Evolutionary conservation across 2,113 vertebrate genomes (phyloP), one percentile per base, ranked within the genome.

Genomic region (Ptyas mucosa): DNA sequence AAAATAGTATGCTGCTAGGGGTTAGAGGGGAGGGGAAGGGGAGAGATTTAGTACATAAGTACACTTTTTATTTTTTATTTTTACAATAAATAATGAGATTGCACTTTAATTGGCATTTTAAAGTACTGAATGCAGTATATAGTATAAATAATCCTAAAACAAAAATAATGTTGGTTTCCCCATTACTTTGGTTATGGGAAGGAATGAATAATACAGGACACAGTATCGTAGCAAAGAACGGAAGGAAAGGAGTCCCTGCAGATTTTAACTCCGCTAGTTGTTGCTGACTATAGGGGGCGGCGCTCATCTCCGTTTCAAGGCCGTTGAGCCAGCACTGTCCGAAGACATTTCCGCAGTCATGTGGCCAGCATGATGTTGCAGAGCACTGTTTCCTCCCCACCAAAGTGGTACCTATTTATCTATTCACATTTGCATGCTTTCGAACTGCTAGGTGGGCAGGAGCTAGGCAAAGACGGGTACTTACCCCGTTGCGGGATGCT

Each of bases 51-150:
- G 99, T 99, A 99, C 98, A 98, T 99, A 99, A 99, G 99, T 99
- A 99, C 98, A 98, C 97, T 98, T 98, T 97, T 98, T 98, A 94
- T 61, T 61, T 61, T 58, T 96, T n/a, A n/a, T 43, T 97, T 99
- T 98, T 98, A 99, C 98, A 99, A 99, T 99, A 99, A 99, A 99
- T 99, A 99, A 99, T 92, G 98, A 98, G 98, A 99, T 99, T 99
- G 99, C 99, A 99, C 99, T 99, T 99, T 99, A 99, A 99, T 99
- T 99, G 98, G 98, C 98, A 98, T 99, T 98, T 81, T 99, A 99
- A 99, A 99, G 99, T 99, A 99, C 98, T 99, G 99, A 98, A 99
- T 99, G 99, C 99, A 99, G 98, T 99, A 99, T 99, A 99, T 98
- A 99, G 99, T 99, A 99, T 99, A 99, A 99, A 99, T 99, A 99